Conservation (phyloP, 2,113 vertebrate species). For the Pelobates fuscus region DNA sequence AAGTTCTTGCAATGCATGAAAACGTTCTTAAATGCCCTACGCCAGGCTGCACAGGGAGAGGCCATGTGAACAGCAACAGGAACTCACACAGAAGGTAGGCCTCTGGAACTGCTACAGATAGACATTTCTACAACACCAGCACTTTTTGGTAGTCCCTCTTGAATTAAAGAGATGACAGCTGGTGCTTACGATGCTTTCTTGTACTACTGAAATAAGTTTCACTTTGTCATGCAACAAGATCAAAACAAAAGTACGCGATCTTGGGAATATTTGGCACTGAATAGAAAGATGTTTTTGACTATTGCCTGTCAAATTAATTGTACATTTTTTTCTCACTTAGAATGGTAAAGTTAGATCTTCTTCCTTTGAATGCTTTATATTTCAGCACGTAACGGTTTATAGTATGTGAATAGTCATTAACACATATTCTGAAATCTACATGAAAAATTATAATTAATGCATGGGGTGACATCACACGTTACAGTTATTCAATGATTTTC, state of each 20-base stretch:
- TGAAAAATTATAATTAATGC: too few species aligned
- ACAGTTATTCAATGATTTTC: too few species aligned
- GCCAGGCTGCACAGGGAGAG: conserved; percentile 98
- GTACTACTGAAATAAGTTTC: conserved; percentile 49
- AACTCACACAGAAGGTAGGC: conserved; percentile 99
- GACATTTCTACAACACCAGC: conserved; percentile 57
- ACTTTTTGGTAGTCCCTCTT: conserved; percentile 50
- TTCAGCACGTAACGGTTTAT: too few species aligned
- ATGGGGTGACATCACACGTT: too few species aligned
- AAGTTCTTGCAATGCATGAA: conserved; percentile 99
- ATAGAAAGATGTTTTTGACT: too few species aligned
- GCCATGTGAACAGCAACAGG: conserved; percentile 99
- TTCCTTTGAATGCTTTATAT: too few species aligned
- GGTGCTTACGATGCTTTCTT: conserved; percentile 56
- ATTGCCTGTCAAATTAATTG: conserved; percentile 8
- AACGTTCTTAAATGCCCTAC: conserved; percentile 99
- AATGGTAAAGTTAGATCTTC: too few species aligned
- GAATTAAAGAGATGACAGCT: conserved; percentile 52
- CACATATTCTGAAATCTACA: too few species aligned
- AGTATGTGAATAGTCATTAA: too few species aligned
- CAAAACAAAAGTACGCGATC: conserved; percentile 26
- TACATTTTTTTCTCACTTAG: too few species aligned
- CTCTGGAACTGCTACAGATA: conserved; percentile 57
- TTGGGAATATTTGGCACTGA: conserved; percentile 31
- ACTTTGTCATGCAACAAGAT: conserved; percentile 40